phyloP scores from a whole-genome alignment of 2,888 invertebrate genomes.

The Zele albiditarsus region DNA sequence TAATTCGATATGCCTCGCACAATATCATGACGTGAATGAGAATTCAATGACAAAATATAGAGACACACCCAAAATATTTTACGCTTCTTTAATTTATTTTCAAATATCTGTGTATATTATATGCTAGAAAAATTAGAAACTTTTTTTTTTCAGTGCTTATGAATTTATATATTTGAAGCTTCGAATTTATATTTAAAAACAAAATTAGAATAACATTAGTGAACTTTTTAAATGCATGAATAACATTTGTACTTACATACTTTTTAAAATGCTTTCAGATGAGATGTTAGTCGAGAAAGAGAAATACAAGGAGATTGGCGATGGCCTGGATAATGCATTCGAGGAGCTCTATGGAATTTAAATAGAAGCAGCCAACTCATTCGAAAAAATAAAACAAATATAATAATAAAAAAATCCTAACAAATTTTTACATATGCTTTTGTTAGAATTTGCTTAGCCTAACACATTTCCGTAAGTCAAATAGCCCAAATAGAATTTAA shows the following conservation, averaged over 20 bases:
- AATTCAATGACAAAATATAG: background rate
- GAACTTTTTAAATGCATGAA: conserved; percentile 1
- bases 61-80: conserved; percentile 5
- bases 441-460: conserved; percentile 66
- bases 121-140: background rate
- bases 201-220: conserved; percentile 28
- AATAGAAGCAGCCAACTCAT: conserved; percentile 44
- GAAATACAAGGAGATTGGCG: conserved; percentile 92
- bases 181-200: conserved; percentile 13
- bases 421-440: conserved; percentile 48
- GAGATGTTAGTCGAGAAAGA: conserved; percentile 91
- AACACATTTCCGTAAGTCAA: conserved; percentile 62
- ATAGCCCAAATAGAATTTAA: background rate
- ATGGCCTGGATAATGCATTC: conserved; percentile 95
- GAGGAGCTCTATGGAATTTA: conserved; percentile 80
- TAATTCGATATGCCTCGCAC: background rate
- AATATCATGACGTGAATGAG: conserved; percentile 6
- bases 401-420: conserved; percentile 46
- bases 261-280: conserved; percentile 77
- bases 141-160: conserved; percentile 15
- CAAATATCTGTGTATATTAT: background rate
- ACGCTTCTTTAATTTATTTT: background rate
- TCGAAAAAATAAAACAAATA: background rate
- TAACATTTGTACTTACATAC: conserved; percentile 20
- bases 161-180: conserved; percentile 21